Conservation (phyloP, 2,888 invertebrate species). For the Ceriagrion tenellum region DNA sequence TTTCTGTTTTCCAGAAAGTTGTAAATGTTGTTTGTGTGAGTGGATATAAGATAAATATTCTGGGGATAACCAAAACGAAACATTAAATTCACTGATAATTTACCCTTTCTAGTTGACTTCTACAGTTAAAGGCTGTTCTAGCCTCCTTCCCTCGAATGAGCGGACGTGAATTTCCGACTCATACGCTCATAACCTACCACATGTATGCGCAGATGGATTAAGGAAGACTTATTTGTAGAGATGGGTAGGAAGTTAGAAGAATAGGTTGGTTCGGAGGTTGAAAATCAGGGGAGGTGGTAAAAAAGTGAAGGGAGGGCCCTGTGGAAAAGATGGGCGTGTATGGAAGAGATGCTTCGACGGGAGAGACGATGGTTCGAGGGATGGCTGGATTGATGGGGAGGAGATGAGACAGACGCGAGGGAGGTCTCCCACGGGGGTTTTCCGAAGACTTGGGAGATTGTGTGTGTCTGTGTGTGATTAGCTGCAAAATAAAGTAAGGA, state of each 20-base stretch:
- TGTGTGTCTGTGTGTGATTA: background rate
- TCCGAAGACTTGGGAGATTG: background rate
- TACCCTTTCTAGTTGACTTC: no score
- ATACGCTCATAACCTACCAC: no score
- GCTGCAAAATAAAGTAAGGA: background rate
- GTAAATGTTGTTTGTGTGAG: no score
- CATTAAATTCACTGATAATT: no score
- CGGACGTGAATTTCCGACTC: no score
- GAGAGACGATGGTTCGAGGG: background rate
- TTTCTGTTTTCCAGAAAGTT: no score
- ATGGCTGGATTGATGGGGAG: slow-evolving; percentile 5
- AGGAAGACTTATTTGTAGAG: background rate
- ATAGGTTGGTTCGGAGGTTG: background rate
- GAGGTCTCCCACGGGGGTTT: background rate
- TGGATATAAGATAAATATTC: no score
- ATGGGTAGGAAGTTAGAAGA: background rate
- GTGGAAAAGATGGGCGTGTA: no score
- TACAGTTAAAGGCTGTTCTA: no score
- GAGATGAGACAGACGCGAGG: slow-evolving; percentile 5
- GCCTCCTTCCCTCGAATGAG: no score
- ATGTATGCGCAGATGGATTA: background rate
- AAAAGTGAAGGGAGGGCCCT: background rate
- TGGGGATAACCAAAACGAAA: no score
- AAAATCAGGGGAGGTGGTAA: no score
- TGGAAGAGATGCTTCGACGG: background rate